A percentile compares a stretch with the other conserved stretches of the same genome.
phyloP scores from a whole-genome alignment of 2,113 vertebrate genomes.

The Notechis scutatus region DNA sequence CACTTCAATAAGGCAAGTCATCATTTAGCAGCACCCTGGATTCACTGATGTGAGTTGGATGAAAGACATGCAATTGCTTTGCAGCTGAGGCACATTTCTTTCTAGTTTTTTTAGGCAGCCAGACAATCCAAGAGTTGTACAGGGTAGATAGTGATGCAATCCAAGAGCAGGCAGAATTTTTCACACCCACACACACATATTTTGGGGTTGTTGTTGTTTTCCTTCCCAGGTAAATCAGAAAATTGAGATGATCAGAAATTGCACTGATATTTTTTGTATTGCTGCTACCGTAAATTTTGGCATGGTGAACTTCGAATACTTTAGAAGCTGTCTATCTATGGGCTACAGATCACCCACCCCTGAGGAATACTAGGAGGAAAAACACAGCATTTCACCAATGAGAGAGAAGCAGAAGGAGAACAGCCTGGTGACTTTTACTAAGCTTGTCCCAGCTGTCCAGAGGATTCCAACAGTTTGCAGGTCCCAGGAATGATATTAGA shows the following conservation, averaged over 20 bases:
- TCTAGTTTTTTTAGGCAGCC: neutral
- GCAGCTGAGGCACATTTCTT: neutral
- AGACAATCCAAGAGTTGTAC: neutral
- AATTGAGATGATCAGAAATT: neutral
- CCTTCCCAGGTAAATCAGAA: neutral
- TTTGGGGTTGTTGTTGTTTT: neutral
- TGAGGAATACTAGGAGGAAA: neutral
- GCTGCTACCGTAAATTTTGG: neutral
- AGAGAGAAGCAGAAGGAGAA: neutral
- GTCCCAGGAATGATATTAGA: too few species aligned
- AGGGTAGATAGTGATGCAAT: neutral
- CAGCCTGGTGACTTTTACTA: neutral
- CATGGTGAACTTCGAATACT: neutral
- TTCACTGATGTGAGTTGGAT: neutral
- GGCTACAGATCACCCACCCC: neutral
- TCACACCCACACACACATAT: neutral
- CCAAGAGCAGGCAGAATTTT: neutral
- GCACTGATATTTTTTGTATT: neutral
- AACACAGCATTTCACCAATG: neutral
- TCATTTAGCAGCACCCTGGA: neutral
- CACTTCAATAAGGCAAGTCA: neutral
- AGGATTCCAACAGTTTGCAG: neutral
- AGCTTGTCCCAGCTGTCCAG: neutral
- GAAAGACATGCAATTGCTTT: neutral
- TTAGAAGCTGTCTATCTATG: neutral